A percentile compares a stretch with the other conserved stretches of the same genome.
phyloP scores from a whole-genome alignment of 2,797 vertebrate species.

The Gymnodraco acuticeps region DNA sequence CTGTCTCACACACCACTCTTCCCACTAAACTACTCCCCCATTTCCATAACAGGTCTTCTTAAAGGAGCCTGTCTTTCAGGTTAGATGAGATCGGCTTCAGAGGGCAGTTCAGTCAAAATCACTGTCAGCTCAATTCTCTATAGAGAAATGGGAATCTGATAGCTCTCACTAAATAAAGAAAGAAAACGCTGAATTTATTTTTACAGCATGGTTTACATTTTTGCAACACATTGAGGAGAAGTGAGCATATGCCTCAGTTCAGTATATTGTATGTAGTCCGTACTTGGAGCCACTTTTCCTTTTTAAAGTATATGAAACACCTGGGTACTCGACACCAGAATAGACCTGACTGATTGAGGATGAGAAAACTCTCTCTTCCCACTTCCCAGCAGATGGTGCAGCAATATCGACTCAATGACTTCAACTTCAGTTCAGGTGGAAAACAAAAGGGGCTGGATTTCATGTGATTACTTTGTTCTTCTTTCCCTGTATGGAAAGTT shows the following conservation, averaged over 20 bases:
- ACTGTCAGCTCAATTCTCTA: slow-evolving; percentile 43
- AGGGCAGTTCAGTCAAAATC: slow-evolving; percentile 31
- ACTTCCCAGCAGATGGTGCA: slow-evolving; percentile 62
- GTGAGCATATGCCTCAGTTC: slow-evolving; percentile 18
- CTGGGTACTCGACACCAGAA: slow-evolving; percentile 54
- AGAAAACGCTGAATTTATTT: neutral
- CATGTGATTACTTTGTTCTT: slow-evolving; percentile 13
- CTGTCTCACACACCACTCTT: slow-evolving; percentile 26
- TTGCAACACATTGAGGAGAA: slow-evolving; percentile 1
- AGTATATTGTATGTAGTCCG: slow-evolving; percentile 30
- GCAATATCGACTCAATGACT: slow-evolving; percentile 53
- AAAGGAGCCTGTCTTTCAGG: slow-evolving; percentile 33
- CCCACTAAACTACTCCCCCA: slow-evolving; percentile 34
- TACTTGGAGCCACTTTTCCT: slow-evolving; percentile 35
- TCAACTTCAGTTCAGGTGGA: slow-evolving; percentile 41
- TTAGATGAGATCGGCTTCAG: slow-evolving; percentile 29
- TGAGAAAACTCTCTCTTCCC: slow-evolving; percentile 45
- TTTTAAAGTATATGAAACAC: slow-evolving; percentile 52
- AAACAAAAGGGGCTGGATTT: slow-evolving; percentile 40
- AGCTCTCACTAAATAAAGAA: slow-evolving; percentile 16
- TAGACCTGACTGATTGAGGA: slow-evolving; percentile 46
- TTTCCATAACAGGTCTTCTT: slow-evolving; percentile 56
- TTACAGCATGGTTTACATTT: slow-evolving; percentile 14
- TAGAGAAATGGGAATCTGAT: slow-evolving; percentile 30
- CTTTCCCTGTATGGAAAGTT: neutral